Percentiles rank a stretch among this genome's conserved stretches.
Evolutionary conservation across 1,140 invertebrate species (phyloP).

Genomic region (Galleria mellonella): DNA sequence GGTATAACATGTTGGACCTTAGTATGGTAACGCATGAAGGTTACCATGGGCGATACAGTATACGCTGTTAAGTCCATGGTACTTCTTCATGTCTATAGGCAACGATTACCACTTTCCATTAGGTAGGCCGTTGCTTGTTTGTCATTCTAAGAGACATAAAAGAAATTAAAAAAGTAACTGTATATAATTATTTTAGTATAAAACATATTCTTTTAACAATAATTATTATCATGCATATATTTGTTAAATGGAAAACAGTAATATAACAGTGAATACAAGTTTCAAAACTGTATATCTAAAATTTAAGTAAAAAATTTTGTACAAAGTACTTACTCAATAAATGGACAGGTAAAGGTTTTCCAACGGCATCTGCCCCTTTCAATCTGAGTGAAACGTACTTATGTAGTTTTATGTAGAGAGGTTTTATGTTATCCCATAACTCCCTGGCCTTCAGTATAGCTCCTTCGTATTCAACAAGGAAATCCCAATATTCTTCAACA

Average conservation of each 20-base stretch:
- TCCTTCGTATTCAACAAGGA: slow-evolving; percentile 70
- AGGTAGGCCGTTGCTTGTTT: too few species aligned
- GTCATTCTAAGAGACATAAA: background rate
- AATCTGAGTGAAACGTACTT: slow-evolving; percentile 68
- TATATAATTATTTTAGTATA: background rate
- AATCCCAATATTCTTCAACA: slow-evolving; percentile 77
- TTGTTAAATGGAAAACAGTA: too few species aligned
- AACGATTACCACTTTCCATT: too few species aligned
- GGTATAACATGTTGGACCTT: too few species aligned
- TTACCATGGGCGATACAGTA: too few species aligned
- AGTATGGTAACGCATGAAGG: too few species aligned
- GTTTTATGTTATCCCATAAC: slow-evolving; percentile 73
- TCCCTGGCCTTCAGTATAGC: slow-evolving; percentile 67
- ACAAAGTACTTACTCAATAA: slow-evolving; percentile 71
- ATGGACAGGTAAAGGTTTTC: slow-evolving; percentile 71
- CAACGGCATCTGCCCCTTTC: slow-evolving; percentile 44
- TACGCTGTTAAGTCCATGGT: too few species aligned
- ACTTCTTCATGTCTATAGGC: background rate
- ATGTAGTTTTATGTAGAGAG: slow-evolving; percentile 74
- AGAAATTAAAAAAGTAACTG: background rate
- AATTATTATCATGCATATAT: too few species aligned
- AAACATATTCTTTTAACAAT: too few species aligned
- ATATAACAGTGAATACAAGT: too few species aligned
- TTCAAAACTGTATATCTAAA: too few species aligned
- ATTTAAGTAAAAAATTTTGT: background rate